Percentiles rank a stretch among this genome's conserved stretches.
Conservation (phyloP, 2,797 vertebrate genomes). For the Eurystomus glaucurus region DNA sequence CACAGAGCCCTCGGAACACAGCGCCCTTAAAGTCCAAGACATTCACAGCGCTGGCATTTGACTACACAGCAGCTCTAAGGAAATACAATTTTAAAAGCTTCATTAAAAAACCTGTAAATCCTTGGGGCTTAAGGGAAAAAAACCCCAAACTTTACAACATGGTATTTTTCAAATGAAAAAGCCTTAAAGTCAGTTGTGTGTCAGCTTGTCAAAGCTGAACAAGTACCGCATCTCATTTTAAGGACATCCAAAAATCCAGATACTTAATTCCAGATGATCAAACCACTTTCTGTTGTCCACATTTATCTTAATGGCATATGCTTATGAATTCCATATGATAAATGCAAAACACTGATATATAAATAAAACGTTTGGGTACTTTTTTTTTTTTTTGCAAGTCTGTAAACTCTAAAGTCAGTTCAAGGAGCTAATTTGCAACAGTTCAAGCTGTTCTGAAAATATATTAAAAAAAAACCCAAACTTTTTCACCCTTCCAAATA, state of each 20-base stretch:
- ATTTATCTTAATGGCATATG: accelerated
- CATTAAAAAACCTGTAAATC: neutral
- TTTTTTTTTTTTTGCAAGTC: neutral
- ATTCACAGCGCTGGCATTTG: neutral
- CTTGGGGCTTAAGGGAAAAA: neutral
- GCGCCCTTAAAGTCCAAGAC: neutral
- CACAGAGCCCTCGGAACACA: neutral
- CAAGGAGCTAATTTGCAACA: neutral
- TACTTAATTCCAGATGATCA: neutral
- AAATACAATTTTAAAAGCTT: neutral
- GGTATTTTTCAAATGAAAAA: neutral
- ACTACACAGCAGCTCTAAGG: neutral
- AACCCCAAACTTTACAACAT: neutral
- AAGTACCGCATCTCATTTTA: neutral
- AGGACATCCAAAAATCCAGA: neutral
- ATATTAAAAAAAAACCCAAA: neutral
- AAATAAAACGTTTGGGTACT: neutral
- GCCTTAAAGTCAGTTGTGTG: neutral
- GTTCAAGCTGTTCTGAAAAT: neutral
- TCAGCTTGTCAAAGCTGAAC: neutral
- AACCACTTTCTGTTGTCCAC: neutral
- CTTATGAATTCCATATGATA: neutral
- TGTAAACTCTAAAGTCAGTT: neutral
- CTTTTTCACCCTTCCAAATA: neutral
- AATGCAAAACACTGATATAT: neutral